phyloP scores from a whole-genome alignment of 2,113 vertebrate genomes.

The Rafetus swinhoei region DNA sequence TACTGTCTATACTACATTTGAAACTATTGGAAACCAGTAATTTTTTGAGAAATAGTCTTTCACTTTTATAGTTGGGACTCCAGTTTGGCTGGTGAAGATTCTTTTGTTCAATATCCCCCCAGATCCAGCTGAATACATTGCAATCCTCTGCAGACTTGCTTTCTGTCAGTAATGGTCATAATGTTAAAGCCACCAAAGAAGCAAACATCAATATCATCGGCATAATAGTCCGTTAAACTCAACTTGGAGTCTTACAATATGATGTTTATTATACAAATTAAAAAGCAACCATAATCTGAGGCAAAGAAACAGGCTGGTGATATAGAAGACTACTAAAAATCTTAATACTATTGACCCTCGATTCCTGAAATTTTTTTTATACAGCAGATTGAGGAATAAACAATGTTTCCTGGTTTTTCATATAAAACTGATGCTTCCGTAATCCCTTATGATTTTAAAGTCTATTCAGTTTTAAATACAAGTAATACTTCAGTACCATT shows the following conservation, averaged over 20 bases:
- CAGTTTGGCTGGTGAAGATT: background rate
- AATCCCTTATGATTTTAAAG: background rate
- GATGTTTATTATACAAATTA: background rate
- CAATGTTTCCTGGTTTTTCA: background rate
- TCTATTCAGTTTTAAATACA: background rate
- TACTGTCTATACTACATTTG: slow-evolving; percentile 17
- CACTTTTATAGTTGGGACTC: background rate
- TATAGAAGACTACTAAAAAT: background rate
- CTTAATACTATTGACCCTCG: background rate
- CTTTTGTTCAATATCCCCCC: background rate
- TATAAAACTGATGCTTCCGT: background rate
- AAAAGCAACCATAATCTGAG: background rate
- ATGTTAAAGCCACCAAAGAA: background rate
- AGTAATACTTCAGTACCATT: background rate
- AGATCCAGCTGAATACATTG: background rate
- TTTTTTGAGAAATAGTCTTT: background rate
- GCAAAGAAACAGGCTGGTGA: background rate
- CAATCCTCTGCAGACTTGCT: background rate
- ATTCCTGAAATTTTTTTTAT: background rate
- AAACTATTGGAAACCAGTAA: background rate
- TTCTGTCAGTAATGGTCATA: background rate
- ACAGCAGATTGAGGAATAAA: background rate
- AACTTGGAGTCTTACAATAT: background rate
- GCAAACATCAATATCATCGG: background rate
- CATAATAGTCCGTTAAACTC: background rate